Evolutionary conservation across 2,113 vertebrate species (phyloP).

Genomic region (Tetrao urogallus): DNA sequence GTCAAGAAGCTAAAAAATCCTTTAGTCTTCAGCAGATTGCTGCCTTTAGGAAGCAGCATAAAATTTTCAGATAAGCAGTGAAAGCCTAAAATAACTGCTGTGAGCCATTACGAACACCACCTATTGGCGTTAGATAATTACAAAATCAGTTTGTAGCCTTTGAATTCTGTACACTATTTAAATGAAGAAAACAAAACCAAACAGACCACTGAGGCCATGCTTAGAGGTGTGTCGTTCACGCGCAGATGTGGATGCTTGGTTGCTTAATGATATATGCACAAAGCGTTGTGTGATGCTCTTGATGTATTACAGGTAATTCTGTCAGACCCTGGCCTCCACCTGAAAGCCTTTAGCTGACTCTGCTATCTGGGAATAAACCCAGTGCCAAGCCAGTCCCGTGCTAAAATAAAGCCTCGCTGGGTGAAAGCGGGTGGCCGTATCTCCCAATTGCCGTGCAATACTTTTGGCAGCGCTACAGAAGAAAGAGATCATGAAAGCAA

Average conservation of each 20-base stretch:
- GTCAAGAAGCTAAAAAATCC: background rate
- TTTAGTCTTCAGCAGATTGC: background rate
- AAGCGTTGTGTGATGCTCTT: background rate
- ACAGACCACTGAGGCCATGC: too few relatives aligned
- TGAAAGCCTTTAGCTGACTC: background rate
- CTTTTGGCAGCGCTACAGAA: too few relatives aligned
- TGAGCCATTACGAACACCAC: rapidly evolving
- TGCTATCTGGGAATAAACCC: rapidly evolving
- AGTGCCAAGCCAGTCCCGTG: rapidly evolving
- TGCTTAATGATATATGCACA: too few relatives aligned
- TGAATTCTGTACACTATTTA: too few relatives aligned
- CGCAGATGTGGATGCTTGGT: too few relatives aligned
- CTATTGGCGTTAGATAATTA: rapidly evolving
- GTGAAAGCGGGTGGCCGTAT: rapidly evolving
- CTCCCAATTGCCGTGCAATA: rapidly evolving
- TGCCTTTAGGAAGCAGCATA: background rate
- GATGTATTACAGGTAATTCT: background rate
- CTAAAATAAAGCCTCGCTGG: too few relatives aligned
- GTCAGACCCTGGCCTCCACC: rapidly evolving
- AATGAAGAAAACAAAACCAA: too few relatives aligned
- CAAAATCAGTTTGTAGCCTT: too few relatives aligned
- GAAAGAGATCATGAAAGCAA: rapidly evolving
- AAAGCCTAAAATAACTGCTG: background rate
- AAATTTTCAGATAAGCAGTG: background rate
- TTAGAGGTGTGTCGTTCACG: too few relatives aligned